These are phyloP conservation scores for Meandrina meandrites DNA, from an alignment of 92 coral and sea anemone genomes.

Conservation along the genomic window DNA sequence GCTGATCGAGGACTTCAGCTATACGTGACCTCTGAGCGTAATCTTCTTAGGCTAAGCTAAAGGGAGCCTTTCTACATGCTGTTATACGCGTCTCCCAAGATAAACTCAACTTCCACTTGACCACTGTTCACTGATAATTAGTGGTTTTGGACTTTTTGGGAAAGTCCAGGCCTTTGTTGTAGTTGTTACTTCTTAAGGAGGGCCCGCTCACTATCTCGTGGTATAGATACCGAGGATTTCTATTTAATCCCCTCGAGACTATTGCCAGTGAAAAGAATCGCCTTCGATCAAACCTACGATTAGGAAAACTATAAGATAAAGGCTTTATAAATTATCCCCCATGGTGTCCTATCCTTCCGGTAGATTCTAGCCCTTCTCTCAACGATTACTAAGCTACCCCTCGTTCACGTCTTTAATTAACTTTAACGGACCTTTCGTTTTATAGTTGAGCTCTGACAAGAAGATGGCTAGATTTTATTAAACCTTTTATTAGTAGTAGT, in stretches of 20 bases:
- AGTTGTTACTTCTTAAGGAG: neutral
- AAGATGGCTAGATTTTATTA: neutral
- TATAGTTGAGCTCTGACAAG: neutral
- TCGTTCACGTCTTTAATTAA: neutral
- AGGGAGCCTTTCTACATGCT: neutral
- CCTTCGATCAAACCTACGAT: conserved; percentile 4
- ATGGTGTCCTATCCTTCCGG: neutral
- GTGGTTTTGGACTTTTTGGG: neutral
- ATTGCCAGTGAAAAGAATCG: neutral
- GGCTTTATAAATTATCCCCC: neutral
- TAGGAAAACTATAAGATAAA: conserved; percentile 17
- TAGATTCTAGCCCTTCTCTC: neutral
- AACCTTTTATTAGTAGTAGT: neutral
- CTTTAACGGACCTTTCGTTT: neutral
- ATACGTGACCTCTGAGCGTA: conserved; percentile 55
- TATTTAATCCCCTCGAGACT: neutral
- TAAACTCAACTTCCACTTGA: conserved; percentile 7
- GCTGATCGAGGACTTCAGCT: conserved; percentile 85
- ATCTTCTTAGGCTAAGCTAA: conserved; percentile 25
- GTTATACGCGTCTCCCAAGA: neutral
- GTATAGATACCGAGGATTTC: neutral
- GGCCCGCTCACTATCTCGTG: neutral
- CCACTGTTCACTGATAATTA: neutral
- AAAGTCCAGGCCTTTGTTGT: neutral
- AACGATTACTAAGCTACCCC: neutral